phyloP scores from a whole-genome alignment of 2,888 invertebrate genomes.

The Thelaira solivaga region DNA sequence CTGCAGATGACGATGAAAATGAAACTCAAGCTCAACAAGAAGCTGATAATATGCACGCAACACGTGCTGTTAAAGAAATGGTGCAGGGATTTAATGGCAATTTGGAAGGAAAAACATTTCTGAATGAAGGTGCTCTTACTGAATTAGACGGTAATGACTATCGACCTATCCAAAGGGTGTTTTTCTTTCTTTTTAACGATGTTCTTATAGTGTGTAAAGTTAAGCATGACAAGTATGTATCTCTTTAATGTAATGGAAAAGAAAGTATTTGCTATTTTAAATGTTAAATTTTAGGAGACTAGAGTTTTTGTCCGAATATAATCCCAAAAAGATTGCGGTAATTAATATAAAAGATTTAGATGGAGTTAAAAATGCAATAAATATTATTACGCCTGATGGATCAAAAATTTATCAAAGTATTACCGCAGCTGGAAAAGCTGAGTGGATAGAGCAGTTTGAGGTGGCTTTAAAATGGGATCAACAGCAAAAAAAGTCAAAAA shows the following conservation, averaged over 20 bases:
- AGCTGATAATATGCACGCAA: conserved; percentile 79
- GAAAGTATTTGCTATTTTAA: not conserved
- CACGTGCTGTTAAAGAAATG: conserved; percentile 80
- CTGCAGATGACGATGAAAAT: conserved; percentile 67
- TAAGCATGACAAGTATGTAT: conserved; percentile 78
- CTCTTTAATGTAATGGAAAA: not conserved
- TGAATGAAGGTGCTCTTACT: conserved; percentile 94
- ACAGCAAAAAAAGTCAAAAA: conserved; percentile 75
- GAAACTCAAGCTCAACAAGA: conserved; percentile 77
- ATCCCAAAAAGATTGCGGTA: conserved; percentile 89
- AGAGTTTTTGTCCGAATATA: conserved; percentile 75
- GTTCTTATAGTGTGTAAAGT: conserved; percentile 90
- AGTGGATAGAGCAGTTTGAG: conserved; percentile 96
- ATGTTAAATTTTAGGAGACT: conserved; percentile 70
- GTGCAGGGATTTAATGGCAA: conserved; percentile 83
- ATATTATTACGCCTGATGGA: conserved; percentile 95
- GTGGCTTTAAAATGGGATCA: conserved; percentile 88
- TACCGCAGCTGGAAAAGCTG: conserved; percentile 83
- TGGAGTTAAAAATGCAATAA: conserved; percentile 94
- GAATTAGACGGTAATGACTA: conserved; percentile 94
- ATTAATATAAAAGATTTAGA: conserved; percentile 95
- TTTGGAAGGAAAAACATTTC: conserved; percentile 79
- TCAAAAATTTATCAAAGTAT: conserved; percentile 94
- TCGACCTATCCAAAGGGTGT: conserved; percentile 90
- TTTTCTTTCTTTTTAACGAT: conserved; percentile 95